phyloP scores from a whole-genome alignment of 1,140 invertebrate species.

The Bilobella aurantiaca region DNA sequence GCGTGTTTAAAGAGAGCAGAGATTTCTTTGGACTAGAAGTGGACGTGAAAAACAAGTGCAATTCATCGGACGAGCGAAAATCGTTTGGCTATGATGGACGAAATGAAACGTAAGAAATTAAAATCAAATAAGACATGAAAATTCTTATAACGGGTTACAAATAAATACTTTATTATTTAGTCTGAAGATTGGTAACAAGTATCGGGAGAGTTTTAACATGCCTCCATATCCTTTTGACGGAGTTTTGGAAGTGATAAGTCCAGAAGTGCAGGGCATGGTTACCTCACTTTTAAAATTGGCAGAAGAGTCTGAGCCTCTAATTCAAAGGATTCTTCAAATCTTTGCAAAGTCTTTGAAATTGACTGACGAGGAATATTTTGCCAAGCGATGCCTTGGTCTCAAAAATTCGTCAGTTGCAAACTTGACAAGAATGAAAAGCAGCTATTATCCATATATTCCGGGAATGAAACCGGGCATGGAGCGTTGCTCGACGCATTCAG shows the following conservation, averaged over 20 bases:
- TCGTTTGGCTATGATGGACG: neutral
- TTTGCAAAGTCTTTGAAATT: conserved; percentile 17
- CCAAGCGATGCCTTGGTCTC: conserved; percentile 8
- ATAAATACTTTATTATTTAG: neutral
- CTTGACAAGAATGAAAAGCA: conserved; percentile 51
- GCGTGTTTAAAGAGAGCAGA: conserved; percentile 21
- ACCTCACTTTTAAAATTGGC: conserved; percentile 11
- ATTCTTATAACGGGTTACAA: neutral
- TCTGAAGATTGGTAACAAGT: neutral
- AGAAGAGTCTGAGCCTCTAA: conserved; percentile 15
- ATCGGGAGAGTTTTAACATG: neutral
- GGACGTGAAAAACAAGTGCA: conserved; percentile 13
- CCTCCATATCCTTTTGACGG: neutral
- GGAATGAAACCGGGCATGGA: conserved; percentile 43
- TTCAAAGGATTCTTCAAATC: conserved; percentile 12
- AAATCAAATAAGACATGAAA: neutral
- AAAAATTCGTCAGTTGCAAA: conserved; percentile 14
- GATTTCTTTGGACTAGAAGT: conserved; percentile 23
- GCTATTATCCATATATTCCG: conserved; percentile 54
- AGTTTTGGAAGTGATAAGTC: neutral
- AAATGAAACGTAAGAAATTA: neutral
- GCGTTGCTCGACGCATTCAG: conserved; percentile 49
- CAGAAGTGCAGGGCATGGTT: neutral
- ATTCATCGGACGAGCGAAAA: neutral
- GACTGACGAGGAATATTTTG: conserved; percentile 23